A percentile compares a stretch with the other conserved stretches of the same genome.
These are phyloP conservation scores for Hirtodrosophila histrioides DNA, from an alignment of 2,888 invertebrate genomes.

Conservation along the genomic window DNA sequence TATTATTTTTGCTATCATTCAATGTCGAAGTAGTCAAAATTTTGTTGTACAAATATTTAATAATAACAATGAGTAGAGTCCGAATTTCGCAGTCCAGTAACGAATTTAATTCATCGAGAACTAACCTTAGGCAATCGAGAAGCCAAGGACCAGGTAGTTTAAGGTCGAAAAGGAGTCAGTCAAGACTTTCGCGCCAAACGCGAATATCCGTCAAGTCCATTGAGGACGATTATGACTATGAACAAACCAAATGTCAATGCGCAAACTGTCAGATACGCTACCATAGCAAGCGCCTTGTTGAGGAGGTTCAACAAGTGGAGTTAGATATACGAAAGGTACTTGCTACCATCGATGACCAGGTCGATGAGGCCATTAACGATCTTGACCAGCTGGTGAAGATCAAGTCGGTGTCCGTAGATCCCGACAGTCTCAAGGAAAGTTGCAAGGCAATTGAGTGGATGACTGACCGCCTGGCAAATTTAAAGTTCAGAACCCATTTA, in stretches of 20 bases:
- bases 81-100: too few species aligned
- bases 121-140: too few species aligned
- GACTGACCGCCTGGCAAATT: slow-evolving; percentile 10
- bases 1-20: neutral
- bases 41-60: neutral
- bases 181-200: rapidly evolving
- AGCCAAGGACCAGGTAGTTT: too few species aligned
- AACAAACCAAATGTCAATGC: slow-evolving; percentile 14
- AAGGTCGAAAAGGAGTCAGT: neutral
- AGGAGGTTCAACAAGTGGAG: neutral
- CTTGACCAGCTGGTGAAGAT: slow-evolving; percentile 23
- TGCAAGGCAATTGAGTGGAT: slow-evolving; percentile 39
- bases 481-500: slow-evolving; percentile 32
- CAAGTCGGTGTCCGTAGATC: slow-evolving; percentile 39
- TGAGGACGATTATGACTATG: neutral
- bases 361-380: slow-evolving; percentile 12
- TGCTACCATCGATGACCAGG: neutral
- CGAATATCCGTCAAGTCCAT: neutral
- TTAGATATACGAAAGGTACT: neutral
- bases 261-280: slow-evolving; percentile 4
- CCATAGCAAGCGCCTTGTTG: neutral
- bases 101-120: too few species aligned
- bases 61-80: too few species aligned
- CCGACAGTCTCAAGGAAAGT: slow-evolving; percentile 6
- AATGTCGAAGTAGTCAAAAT: slow-evolving; percentile 13